Conservation (phyloP, 2,797 vertebrate genomes). For the Sorex maritimensis region DNA sequence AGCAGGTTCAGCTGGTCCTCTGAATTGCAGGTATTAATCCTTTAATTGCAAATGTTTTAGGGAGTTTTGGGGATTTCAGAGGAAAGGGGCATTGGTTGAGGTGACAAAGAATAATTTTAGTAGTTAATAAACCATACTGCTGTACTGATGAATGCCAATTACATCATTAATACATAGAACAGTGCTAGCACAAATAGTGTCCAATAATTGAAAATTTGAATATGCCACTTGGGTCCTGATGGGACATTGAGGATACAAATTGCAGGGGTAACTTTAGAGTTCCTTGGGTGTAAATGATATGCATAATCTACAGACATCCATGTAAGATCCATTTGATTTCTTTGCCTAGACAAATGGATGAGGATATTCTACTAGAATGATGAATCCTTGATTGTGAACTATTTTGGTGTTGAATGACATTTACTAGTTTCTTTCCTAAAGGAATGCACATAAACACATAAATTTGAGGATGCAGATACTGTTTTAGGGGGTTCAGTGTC, state of each 20-base stretch:
- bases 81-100: not conserved
- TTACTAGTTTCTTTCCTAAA: not conserved
- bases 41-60: not conserved
- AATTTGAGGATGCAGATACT: not conserved
- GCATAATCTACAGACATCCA: not conserved
- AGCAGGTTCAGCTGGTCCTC: not conserved
- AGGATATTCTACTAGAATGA: not conserved
- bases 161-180: not conserved
- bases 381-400: not conserved
- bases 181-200: not conserved
- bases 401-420: constrained; percentile 12
- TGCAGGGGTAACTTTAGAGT: constrained; percentile 23
- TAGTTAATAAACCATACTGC: not conserved
- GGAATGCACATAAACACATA: not conserved
- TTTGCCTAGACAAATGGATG: not conserved
- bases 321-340: not conserved
- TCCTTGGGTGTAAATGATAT: not conserved
- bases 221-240: not conserved
- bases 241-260: constrained; percentile 40
- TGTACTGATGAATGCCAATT: not conserved
- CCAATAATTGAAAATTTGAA: constrained; percentile 62
- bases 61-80: not conserved
- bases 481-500: constrained; percentile 2
- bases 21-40: not conserved
- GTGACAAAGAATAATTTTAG: not conserved